These are phyloP conservation scores for Melanogrammus aeglefinus DNA, from an alignment of 2,797 vertebrate species.

Conservation along the genomic window DNA sequence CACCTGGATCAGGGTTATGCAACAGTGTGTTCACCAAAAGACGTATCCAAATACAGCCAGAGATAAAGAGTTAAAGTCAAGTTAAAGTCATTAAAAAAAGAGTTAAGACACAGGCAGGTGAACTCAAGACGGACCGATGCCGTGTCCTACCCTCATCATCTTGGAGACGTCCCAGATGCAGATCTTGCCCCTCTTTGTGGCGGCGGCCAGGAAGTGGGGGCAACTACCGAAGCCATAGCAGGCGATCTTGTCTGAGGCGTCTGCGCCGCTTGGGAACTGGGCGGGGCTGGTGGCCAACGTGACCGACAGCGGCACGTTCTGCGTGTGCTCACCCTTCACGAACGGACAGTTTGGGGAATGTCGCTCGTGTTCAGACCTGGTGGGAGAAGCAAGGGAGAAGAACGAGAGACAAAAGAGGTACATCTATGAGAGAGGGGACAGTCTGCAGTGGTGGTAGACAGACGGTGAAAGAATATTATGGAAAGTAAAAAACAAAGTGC, in stretches of 20 bases:
- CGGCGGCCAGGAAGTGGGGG: constrained; percentile 93
- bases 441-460: background rate
- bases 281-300: constrained; percentile 96
- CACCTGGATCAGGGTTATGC: constrained; percentile 72
- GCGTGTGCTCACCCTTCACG: constrained; percentile 98
- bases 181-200: constrained; percentile 96
- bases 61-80: background rate
- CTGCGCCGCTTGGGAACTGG: constrained; percentile 89
- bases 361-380: constrained; percentile 98
- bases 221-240: constrained; percentile 98
- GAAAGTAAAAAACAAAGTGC: background rate
- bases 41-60: background rate
- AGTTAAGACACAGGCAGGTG: no score
- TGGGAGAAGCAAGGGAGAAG: background rate
- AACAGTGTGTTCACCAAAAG: background rate
- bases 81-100: background rate
- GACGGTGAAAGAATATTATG: background rate
- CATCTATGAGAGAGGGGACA: background rate
- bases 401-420: background rate
- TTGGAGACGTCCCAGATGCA: constrained; percentile 99
- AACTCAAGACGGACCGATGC: background rate
- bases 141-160: constrained; percentile 90
- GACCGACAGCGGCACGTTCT: constrained; percentile 97
- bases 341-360: constrained; percentile 99
- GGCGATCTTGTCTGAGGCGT: constrained; percentile 91